Conservation (phyloP, 2,113 vertebrate genomes). For the Heterocephalus glaber region DNA sequence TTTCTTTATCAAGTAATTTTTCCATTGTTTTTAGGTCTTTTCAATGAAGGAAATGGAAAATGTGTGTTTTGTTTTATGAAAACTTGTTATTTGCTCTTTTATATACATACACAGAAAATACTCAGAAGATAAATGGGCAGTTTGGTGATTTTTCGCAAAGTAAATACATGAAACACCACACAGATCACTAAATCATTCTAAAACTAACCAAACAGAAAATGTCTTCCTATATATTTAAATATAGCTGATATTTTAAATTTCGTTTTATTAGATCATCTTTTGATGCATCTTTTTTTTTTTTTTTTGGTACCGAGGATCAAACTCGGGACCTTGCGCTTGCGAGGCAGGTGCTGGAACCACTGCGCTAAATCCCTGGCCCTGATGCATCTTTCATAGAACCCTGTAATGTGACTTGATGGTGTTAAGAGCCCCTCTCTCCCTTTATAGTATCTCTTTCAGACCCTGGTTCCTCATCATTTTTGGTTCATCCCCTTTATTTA, state of each 20-base stretch:
- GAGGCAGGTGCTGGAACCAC: too few species aligned
- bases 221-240: not conserved
- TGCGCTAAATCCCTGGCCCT: too few species aligned
- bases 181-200: not conserved
- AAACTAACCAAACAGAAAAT: slow-evolving; percentile 4
- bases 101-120: not conserved
- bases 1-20: not conserved
- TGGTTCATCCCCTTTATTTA: not conserved
- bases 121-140: not conserved
- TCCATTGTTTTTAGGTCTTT: not conserved
- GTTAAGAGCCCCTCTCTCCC: not conserved
- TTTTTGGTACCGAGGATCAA: too few species aligned
- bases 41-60: not conserved
- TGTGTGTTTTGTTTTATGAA: not conserved
- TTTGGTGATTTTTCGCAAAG: slow-evolving; percentile 12
- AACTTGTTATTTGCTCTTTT: not conserved
- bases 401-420: not conserved
- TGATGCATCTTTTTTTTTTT: not conserved
- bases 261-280: not conserved
- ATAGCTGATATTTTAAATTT: not conserved
- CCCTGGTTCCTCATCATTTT: not conserved
- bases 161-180: not conserved
- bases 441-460: not conserved
- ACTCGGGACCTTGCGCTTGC: too few species aligned
- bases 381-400: not conserved